Percentiles rank a stretch among this genome's conserved stretches.
phyloP scores from a whole-genome alignment of 2,113 vertebrate genomes.

The Eulacestoma nigropectus region DNA sequence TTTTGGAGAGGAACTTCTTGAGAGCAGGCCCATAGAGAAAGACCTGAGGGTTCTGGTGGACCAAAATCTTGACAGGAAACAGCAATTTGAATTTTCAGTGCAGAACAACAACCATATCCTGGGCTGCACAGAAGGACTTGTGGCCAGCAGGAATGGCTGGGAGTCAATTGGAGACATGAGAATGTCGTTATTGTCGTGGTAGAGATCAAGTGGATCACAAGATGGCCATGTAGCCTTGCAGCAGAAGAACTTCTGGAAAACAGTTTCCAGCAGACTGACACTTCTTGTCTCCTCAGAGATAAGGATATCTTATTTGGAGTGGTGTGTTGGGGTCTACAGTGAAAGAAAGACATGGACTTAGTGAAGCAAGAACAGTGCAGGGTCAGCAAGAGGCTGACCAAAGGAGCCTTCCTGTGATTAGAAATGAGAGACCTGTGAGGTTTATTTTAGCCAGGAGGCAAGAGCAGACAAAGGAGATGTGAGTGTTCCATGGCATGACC shows the following conservation, averaged over 20 bases:
- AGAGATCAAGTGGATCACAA: neutral
- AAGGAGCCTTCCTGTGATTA: too few relatives aligned
- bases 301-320: neutral
- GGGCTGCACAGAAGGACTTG: neutral
- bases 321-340: too few relatives aligned
- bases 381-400: neutral
- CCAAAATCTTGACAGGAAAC: neutral
- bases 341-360: neutral
- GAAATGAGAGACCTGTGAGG: rapidly evolving
- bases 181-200: neutral
- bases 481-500: neutral
- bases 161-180: neutral
- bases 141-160: neutral
- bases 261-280: neutral
- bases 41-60: neutral
- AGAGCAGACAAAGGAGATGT: neutral
- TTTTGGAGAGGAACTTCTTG: neutral
- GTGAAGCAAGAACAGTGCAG: neutral
- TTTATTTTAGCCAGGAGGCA: neutral
- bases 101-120: too few relatives aligned
- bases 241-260: neutral
- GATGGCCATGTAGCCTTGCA: neutral
- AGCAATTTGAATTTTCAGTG: neutral
- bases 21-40: neutral
- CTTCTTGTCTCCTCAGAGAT: neutral